These are phyloP conservation scores for Drosophila micromelanica DNA, from an alignment of 1,140 invertebrate species.

Conservation along the genomic window DNA sequence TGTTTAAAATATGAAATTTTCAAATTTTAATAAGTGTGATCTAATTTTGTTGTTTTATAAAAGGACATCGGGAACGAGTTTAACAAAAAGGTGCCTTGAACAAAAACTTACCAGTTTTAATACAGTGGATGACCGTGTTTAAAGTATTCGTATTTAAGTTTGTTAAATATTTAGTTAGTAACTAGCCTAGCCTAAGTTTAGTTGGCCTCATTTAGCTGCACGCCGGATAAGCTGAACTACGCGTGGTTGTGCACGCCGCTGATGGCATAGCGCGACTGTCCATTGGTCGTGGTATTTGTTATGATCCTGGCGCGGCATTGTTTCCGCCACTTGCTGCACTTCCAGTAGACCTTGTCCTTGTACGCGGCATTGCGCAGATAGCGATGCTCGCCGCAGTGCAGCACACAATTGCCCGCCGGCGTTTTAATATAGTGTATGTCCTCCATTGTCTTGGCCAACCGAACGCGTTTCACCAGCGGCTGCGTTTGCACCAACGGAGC, in stretches of 20 bases:
- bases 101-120: constrained; percentile 40
- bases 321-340: constrained; percentile 82
- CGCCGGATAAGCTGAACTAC: not conserved
- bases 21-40: too few species aligned
- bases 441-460: constrained; percentile 55
- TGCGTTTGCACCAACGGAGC: not conserved
- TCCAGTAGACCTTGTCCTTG: constrained; percentile 82
- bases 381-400: constrained; percentile 73
- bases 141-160: not conserved
- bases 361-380: constrained; percentile 80
- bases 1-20: too few species aligned
- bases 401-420: constrained; percentile 68
- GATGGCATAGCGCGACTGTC: constrained; percentile 53
- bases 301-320: constrained; percentile 77
- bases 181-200: not conserved
- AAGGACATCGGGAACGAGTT: too few species aligned
- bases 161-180: not conserved
- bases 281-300: constrained; percentile 52
- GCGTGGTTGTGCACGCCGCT: constrained; percentile 77
- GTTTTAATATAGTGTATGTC: constrained; percentile 62
- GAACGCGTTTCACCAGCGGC: constrained; percentile 54
- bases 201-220: constrained; percentile 13
- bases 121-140: not conserved
- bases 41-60: too few species aligned
- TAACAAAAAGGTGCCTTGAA: too few species aligned